Evolutionary conservation across 92 coral and sea anemone genomes (phyloP).

Genomic region (Desmophyllum pertusum): DNA sequence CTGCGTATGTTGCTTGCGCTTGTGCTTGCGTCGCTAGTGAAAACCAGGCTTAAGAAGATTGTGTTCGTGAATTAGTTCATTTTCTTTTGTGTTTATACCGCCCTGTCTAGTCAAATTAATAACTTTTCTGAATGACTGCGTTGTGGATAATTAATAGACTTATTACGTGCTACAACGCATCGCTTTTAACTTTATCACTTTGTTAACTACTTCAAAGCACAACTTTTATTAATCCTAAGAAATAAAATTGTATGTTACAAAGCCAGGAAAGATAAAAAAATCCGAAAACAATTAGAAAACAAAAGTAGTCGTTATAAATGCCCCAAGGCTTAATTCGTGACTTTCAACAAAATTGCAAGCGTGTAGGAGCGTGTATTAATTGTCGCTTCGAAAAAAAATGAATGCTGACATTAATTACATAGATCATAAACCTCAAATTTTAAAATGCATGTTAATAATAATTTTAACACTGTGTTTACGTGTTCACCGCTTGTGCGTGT

Average conservation of each 20-base stretch:
- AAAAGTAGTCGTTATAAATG: neutral
- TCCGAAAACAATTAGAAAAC: neutral
- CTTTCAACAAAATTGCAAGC: neutral
- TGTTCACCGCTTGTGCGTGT: neutral
- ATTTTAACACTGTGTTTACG: neutral
- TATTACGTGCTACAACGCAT: neutral
- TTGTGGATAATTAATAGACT: neutral
- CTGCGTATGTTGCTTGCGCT: no score
- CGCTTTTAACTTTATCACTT: neutral
- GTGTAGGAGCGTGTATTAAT: neutral
- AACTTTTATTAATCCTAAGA: neutral
- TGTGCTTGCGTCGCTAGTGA: no score
- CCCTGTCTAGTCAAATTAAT: neutral
- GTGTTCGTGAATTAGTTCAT: neutral
- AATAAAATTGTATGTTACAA: neutral
- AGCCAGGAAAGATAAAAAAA: neutral
- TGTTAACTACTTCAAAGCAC: neutral
- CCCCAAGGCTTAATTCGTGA: neutral
- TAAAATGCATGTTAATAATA: no score
- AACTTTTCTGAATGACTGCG: neutral
- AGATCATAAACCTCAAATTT: no score
- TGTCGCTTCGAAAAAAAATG: no score
- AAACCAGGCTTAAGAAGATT: no score
- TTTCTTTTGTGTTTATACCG: conserved; percentile 15
- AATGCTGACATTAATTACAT: no score